Conservation (phyloP, 2,113 vertebrate genomes). For the Lampris megalopsis region DNA sequence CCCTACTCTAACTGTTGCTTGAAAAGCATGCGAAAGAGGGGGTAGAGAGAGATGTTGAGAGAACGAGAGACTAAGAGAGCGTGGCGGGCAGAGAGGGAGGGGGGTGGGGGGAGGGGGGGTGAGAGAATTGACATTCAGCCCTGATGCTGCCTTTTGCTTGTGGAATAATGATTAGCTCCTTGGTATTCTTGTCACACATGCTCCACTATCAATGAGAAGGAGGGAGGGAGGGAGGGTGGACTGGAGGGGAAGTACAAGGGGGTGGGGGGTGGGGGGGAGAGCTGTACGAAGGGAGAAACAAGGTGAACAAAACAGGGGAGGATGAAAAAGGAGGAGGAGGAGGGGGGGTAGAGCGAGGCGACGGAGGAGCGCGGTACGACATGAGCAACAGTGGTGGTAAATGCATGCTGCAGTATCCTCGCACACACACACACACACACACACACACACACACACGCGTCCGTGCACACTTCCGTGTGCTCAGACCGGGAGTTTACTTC, state of each 20-base stretch:
- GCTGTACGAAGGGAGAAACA: not conserved
- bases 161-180: slow-evolving; percentile 86
- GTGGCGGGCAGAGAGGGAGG: slow-evolving; percentile 52
- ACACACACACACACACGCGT: slow-evolving; percentile 6
- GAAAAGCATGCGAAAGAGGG: slow-evolving; percentile 58
- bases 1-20: slow-evolving; percentile 72
- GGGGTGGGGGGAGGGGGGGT: slow-evolving; percentile 42
- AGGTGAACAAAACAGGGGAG: not conserved
- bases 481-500: not conserved
- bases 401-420: slow-evolving; percentile 45
- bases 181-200: slow-evolving; percentile 83
- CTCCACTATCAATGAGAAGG: slow-evolving; percentile 84
- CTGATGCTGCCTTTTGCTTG: slow-evolving; percentile 71
- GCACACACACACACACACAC: slow-evolving; percentile 21
- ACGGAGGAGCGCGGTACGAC: slow-evolving; percentile 59
- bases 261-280: not conserved
- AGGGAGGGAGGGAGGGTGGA: slow-evolving; percentile 53
- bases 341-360: slow-evolving; percentile 15
- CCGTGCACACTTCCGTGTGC: no score
- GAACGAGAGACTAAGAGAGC: slow-evolving; percentile 17
- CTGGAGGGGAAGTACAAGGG: slow-evolving; percentile 36
- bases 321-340: not conserved
- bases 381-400: slow-evolving; percentile 53
- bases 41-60: slow-evolving; percentile 28
- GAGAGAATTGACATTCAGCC: slow-evolving; percentile 82